These are phyloP conservation scores for Poecile montanus DNA, from an alignment of 2,797 vertebrate species.

Conservation along the genomic window DNA sequence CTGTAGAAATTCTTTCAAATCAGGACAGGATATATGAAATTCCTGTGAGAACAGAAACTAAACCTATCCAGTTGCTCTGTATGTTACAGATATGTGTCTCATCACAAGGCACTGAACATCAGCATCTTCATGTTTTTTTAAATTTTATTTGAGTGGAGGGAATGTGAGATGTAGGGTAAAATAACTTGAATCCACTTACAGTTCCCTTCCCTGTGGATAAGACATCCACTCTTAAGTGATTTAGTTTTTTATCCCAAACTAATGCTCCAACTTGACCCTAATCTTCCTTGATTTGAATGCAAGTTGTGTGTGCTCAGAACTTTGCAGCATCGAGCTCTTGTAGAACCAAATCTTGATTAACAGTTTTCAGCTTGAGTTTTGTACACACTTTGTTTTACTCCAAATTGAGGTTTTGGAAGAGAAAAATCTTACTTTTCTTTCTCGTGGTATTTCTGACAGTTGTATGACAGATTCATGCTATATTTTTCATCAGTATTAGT, in stretches of 20 bases:
- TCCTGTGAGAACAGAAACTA: not conserved
- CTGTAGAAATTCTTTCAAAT: not conserved
- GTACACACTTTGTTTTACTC: fast-evolving
- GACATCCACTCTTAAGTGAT: not conserved
- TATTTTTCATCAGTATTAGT: not conserved
- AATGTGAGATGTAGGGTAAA: not conserved
- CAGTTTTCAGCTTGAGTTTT: not conserved
- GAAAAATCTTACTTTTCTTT: not conserved
- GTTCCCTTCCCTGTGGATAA: not conserved
- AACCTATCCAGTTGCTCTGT: not conserved
- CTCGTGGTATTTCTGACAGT: not conserved
- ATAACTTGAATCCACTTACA: not conserved
- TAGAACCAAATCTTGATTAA: not conserved
- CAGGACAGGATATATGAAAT: not conserved
- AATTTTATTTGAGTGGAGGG: not conserved
- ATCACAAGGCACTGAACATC: not conserved
- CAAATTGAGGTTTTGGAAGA: not conserved
- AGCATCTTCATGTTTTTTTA: not conserved
- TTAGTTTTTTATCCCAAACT: not conserved
- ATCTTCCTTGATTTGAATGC: not conserved
- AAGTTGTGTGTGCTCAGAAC: not conserved
- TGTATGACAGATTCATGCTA: not conserved
- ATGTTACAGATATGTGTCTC: not conserved
- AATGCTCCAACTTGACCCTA: not conserved
- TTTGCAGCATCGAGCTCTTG: not conserved